A percentile compares a stretch with the other conserved stretches of the same genome.
These are phyloP conservation scores for Caenorhabditis latens DNA, from an alignment of 1,140 invertebrate species.

Conservation along the genomic window DNA sequence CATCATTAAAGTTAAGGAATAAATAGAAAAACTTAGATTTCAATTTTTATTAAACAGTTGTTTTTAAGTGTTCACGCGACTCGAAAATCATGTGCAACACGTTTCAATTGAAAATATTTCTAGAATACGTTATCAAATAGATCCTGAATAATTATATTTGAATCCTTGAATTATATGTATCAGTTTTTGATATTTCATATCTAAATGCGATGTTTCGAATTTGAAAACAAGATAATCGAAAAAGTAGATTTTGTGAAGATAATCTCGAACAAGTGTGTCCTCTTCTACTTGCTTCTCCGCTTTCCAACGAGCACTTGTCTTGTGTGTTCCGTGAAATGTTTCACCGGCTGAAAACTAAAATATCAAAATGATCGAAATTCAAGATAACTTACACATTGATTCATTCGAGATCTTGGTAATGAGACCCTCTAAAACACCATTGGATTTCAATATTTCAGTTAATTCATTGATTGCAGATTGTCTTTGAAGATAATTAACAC, in stretches of 20 bases:
- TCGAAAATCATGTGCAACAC: no score
- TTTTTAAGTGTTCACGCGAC: no score
- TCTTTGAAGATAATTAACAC: neutral
- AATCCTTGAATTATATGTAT: no score
- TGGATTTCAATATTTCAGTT: neutral
- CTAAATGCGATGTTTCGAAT: neutral
- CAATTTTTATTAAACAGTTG: no score
- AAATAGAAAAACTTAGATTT: no score
- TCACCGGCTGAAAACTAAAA: neutral
- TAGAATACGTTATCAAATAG: no score
- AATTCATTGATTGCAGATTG: conserved; percentile 5
- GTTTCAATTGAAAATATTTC: no score
- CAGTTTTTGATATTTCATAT: neutral
- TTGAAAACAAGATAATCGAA: conserved; percentile 23
- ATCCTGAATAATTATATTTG: no score
- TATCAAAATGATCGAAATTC: neutral
- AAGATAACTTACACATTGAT: conserved; percentile 6
- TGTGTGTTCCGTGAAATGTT: neutral
- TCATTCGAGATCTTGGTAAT: conserved; percentile 37
- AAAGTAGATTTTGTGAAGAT: conserved; percentile 19
- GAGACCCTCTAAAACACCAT: neutral
- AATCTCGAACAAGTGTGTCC: neutral
- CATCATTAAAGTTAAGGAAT: no score
- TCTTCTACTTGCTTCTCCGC: neutral
- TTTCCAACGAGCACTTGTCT: neutral